Evolutionary conservation across 2,797 vertebrate genomes (phyloP), one percentile per base, ranked within the genome.

Genomic region (Sebastes diploproa): DNA sequence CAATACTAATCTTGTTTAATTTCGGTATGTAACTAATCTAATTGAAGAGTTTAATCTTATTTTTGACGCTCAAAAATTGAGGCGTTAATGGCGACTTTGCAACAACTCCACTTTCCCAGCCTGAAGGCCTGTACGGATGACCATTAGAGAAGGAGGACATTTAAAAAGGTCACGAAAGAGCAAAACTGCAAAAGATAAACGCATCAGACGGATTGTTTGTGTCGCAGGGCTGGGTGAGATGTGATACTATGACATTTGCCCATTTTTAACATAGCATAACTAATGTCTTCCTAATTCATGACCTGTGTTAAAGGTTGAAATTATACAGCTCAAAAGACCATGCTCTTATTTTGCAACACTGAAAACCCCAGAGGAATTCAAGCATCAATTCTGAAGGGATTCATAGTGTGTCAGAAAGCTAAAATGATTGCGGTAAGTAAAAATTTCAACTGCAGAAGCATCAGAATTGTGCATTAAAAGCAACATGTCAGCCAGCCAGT

Each of bases 131-230:
- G 29, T 13, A 34, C 2, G 6, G 25, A 79, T 20, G 46, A 64
- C 62, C 42, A 70, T 78, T 76, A 36, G 11, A 72, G 38, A 66
- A 8, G 6, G 2, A 25, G 18, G 75, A 72, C n/a, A 63, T 66
- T 23, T 70, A 36, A 77, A 63, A 80, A 88, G 77, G 86, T 90
- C 75, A 80, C 30, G 29, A 66, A 74, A 78, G 36, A 65, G 58
- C 38, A 84, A 76, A 80, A 73, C 42, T 72, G 56, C 55, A 14
- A 32, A 32, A 81, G 36, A 83, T 78, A 79, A 86, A 18, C 7
- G 7, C 14, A 29, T 87, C 34, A 77, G 63, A 25, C n/a, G 20
- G 30, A 62, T 32, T 71, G 71, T 69, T 60, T 75, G 58, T 66
- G 69, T 78, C 9, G 5, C 52, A 72, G 72, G 16, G 62, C 23